These are phyloP conservation scores for Pocillopora meandrina DNA, from an alignment of 92 coral and sea anemone species.

Conservation along the genomic window DNA sequence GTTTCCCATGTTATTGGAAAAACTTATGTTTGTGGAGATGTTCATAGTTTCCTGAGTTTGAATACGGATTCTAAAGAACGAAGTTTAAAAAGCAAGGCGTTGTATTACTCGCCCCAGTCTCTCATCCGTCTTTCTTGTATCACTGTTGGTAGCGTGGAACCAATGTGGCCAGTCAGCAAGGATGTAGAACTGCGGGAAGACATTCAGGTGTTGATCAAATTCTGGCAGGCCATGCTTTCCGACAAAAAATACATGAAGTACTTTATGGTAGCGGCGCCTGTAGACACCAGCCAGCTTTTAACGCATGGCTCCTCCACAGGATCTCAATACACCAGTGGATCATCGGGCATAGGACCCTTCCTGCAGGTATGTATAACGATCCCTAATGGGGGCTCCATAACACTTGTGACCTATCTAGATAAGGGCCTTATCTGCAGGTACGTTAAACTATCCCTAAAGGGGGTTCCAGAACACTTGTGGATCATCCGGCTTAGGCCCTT, in stretches of 20 bases:
- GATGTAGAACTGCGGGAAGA: constrained; percentile 88
- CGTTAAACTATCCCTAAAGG: background rate
- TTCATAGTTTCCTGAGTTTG: no score
- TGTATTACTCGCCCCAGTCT: background rate
- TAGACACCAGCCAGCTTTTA: constrained; percentile 42
- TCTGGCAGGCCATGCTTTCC: constrained; percentile 97
- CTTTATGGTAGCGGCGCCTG: constrained; percentile 67
- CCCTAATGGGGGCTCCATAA: constrained; percentile 7
- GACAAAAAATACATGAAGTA: constrained; percentile 94
- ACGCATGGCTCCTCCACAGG: constrained; percentile 50
- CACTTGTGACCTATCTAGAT: constrained; percentile 49
- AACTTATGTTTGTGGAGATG: no score
- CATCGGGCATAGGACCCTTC: constrained; percentile 57
- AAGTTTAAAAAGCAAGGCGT: background rate
- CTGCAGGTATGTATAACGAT: constrained; percentile 9
- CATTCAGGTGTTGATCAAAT: constrained; percentile 82
- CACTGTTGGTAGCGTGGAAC: constrained; percentile 59
- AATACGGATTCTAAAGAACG: no score
- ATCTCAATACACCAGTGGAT: constrained; percentile 54
- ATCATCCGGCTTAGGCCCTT: no score
- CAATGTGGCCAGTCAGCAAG: constrained; percentile 85
- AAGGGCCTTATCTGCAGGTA: constrained; percentile 51
- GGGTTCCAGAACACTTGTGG: no score
- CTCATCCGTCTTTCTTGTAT: background rate
- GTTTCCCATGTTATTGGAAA: no score